A percentile compares a stretch with the other conserved stretches of the same genome.
Conservation (phyloP, 2,797 vertebrate species). For the Gallirallus australis region DNA sequence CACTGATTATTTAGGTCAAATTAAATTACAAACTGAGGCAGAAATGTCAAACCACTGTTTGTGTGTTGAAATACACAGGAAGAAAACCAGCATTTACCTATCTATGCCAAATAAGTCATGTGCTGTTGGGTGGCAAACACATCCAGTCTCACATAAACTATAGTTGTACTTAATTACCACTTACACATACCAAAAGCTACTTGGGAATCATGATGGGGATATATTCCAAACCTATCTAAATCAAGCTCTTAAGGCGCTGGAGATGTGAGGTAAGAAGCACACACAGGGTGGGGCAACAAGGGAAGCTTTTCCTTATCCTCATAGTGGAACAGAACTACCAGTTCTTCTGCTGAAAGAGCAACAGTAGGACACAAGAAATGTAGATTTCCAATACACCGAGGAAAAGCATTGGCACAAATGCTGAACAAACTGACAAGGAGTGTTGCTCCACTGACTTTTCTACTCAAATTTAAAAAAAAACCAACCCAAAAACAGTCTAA, state of each 20-base stretch:
- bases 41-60: neutral
- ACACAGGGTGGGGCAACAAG: neutral
- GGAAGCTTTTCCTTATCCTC: neutral
- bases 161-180: neutral
- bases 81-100: neutral
- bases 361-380: neutral
- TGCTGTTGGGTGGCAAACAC: neutral
- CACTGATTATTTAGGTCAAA: neutral
- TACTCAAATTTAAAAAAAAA: neutral
- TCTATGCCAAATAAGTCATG: neutral
- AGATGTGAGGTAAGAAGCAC: neutral
- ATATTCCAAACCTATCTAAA: neutral
- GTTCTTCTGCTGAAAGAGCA: neutral
- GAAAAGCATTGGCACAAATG: neutral
- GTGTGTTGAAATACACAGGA: neutral
- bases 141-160: neutral
- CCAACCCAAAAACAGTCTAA: neutral
- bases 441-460: neutral
- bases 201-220: neutral
- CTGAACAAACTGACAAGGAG: neutral
- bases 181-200: neutral
- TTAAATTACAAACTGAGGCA: neutral
- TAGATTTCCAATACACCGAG: neutral
- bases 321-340: neutral
- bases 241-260: neutral